Evolutionary conservation across 2,888 invertebrate species (phyloP).

Genomic region (Julus scandinavius): DNA sequence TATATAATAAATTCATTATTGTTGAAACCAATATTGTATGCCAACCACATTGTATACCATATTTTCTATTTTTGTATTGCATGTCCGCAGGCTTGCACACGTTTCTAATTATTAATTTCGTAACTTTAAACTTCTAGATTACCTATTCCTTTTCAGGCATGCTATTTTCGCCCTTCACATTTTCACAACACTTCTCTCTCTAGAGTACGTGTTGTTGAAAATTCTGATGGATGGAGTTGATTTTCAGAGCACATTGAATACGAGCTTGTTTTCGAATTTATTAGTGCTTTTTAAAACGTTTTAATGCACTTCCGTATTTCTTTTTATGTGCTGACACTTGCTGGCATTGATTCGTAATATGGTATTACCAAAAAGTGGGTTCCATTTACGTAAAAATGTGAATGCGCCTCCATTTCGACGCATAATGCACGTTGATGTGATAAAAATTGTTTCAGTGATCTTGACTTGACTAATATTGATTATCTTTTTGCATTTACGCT

Average conservation of each 20-base stretch:
- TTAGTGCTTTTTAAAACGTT: conserved; percentile 31
- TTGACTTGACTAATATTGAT: conserved; percentile 15
- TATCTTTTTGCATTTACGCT: neutral
- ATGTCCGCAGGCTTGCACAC: no score
- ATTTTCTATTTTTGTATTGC: no score
- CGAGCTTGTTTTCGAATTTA: neutral
- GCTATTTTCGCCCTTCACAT: no score
- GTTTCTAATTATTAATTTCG: no score
- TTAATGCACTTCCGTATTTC: conserved; percentile 9
- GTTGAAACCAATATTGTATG: no score
- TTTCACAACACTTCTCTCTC: neutral
- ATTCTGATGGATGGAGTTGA: neutral
- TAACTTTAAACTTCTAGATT: no score
- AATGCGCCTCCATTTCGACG: conserved; percentile 1
- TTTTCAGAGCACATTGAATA: neutral
- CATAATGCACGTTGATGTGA: conserved; percentile 19
- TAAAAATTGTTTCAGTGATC: conserved; percentile 28
- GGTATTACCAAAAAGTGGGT: neutral
- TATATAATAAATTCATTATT: no score
- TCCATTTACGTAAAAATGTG: conserved; percentile 2
- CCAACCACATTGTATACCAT: no score
- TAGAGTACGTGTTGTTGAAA: neutral
- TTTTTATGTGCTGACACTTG: neutral
- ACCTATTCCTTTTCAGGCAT: no score
- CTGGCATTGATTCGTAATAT: neutral